Percentiles rank a stretch among this genome's conserved stretches.
Conservation (phyloP, 2,113 vertebrate genomes). For the Rhodinocichla rosea region DNA sequence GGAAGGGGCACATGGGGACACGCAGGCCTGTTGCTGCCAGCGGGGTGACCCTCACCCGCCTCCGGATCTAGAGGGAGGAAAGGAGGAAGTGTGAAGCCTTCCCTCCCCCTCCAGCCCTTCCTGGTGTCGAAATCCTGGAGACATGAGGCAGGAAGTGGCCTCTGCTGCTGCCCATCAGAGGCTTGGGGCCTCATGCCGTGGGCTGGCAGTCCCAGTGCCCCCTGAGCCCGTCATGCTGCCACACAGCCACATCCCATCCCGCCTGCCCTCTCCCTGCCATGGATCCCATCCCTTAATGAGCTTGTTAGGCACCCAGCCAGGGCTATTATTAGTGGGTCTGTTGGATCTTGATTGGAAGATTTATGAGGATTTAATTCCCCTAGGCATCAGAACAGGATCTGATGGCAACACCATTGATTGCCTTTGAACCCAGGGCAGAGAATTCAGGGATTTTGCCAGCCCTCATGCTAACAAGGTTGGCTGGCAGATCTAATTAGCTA, state of each 20-base stretch:
- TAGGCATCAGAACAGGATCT: background rate
- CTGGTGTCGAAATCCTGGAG: background rate
- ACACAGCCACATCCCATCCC: background rate
- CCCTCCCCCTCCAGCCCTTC: slow-evolving; percentile 28
- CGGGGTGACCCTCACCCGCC: background rate
- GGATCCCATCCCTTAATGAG: background rate
- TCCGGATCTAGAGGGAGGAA: background rate
- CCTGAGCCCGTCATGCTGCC: background rate
- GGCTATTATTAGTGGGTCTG: background rate
- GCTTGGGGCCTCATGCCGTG: background rate
- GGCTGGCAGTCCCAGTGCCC: background rate
- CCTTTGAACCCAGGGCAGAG: background rate
- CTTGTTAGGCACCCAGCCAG: background rate
- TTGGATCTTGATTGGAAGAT: background rate
- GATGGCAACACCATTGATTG: background rate
- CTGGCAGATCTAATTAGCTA: background rate
- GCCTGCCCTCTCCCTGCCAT: background rate
- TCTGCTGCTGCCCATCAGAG: background rate
- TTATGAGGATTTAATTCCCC: background rate
- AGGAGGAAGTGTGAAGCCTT: slow-evolving; percentile 17
- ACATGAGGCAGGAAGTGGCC: background rate
- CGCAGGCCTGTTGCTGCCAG: background rate
- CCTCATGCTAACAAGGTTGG: background rate
- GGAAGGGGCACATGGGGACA: background rate
- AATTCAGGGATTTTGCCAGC: background rate